Base-by-base conservation (phyloP, 2,113 vertebrate species). In the Campylomormyrus numenius region DNA sequence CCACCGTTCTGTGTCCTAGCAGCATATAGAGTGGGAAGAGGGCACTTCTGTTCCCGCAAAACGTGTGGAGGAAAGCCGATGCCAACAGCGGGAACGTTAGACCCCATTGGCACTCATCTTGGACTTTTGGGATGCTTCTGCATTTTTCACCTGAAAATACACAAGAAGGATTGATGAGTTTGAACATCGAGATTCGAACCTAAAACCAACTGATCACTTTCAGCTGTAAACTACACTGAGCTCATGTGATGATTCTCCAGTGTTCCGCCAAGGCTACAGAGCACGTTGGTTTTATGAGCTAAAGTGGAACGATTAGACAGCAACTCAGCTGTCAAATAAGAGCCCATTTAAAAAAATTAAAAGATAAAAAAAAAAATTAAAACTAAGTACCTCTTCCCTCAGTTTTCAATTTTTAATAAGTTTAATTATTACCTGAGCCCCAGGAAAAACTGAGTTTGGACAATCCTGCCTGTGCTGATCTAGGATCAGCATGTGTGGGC, bases 61-160 rank as follows among this genome's bases (percentile, higher is more conserved):
- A 5, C 24, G 10, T 10, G 9, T 17, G 62, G 27, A 4, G 48
- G 27, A 39, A n/a, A 35, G 17, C 13, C 0, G 42, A 15, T 6
- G 39, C 89, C 17, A 8, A 2, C 80, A 3, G 19, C 31, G 3
- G 31, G 11, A n/a, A 21, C 2, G 5, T 89, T 50, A 89, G 24
- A 89, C 58, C 15, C 89, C 77, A 27, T 85, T 85, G 53, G 80
- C 89, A 11, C 49, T 85, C 80, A 89, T 89, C 80, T 89, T 89
- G 52, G 89, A 45, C 39, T 56, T 58, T 8, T 89, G 89, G 89
- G 80, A 19, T 17, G 52, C 11, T 53, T 89, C 77, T 2, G 89
- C 50, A n/a, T 62, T 85, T 62, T 89, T 89, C 11, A 80, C 89
- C 89, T 89, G 80, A 53, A 56, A 27, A 52, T 4, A 35, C 35